These are phyloP conservation scores for Ricordea florida DNA, from an alignment of 92 coral and sea anemone genomes.

Conservation along the genomic window DNA sequence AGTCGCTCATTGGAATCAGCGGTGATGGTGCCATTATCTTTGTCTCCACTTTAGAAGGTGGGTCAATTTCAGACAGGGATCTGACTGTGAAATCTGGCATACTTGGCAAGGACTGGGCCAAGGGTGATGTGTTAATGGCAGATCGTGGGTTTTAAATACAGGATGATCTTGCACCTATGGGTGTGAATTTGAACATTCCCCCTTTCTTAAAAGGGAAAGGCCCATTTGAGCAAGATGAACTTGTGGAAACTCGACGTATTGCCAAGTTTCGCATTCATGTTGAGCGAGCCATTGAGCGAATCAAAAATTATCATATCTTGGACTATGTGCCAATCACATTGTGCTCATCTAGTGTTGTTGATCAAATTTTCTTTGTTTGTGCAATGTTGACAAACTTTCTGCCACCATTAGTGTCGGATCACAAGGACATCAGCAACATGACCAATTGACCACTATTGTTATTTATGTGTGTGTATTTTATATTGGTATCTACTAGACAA, in stretches of 20 bases:
- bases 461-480: constrained; percentile 16
- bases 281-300: constrained; percentile 46
- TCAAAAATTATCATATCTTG: constrained; percentile 49
- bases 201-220: constrained; percentile 38
- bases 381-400: constrained; percentile 53
- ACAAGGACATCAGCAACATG: constrained; percentile 13
- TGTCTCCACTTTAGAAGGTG: constrained; percentile 45
- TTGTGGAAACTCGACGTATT: constrained; percentile 39
- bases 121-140: constrained; percentile 56
- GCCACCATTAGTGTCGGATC: constrained; percentile 52
- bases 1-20: constrained; percentile 43
- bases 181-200: constrained; percentile 41
- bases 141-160: constrained; percentile 37
- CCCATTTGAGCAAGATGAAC: constrained; percentile 32
- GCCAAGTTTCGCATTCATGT: constrained; percentile 55
- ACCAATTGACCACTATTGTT: constrained; percentile 8
- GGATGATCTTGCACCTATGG: constrained; percentile 37
- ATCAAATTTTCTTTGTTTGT: constrained; percentile 56
- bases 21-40: constrained; percentile 43
- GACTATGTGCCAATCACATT: constrained; percentile 49
- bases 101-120: constrained; percentile 39
- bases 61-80: constrained; percentile 48
- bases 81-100: constrained; percentile 30
- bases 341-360: constrained; percentile 39
- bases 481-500: constrained; percentile 22